These are phyloP conservation scores for Agrenia bidenticulata DNA, from an alignment of 2,888 invertebrate genomes.

Conservation along the genomic window DNA sequence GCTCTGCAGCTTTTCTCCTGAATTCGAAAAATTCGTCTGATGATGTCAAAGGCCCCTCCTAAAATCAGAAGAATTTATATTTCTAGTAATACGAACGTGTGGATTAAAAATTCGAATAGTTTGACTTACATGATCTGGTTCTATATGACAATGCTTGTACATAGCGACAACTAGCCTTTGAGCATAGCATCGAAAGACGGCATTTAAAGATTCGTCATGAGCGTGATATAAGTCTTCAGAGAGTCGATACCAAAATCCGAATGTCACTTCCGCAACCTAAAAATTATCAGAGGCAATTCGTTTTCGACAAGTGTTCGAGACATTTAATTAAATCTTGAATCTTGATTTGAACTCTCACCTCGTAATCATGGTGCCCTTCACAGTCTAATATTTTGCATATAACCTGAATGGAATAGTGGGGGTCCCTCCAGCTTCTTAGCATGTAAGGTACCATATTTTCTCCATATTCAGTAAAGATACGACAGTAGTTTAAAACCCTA, in stretches of 20 bases:
- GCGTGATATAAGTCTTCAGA: constrained; percentile 91
- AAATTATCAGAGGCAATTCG: constrained; percentile 27
- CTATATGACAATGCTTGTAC: constrained; percentile 92
- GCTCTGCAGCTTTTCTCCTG: constrained; percentile 81
- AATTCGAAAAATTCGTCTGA: constrained; percentile 83
- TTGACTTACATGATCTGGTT: constrained; percentile 76
- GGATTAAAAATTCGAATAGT: neutral
- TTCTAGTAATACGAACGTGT: neutral
- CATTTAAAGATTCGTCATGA: constrained; percentile 76
- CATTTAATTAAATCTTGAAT: neutral
- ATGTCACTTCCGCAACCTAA: constrained; percentile 79
- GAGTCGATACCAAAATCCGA: constrained; percentile 85
- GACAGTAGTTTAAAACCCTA: constrained; percentile 84
- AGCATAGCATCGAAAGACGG: constrained; percentile 83
- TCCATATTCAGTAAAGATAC: constrained; percentile 90
- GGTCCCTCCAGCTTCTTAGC: constrained; percentile 64
- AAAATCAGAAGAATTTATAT: constrained; percentile 38
- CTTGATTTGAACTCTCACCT: constrained; percentile 63
- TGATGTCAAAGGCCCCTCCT: constrained; percentile 77
- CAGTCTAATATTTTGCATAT: constrained; percentile 87
- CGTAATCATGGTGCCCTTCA: constrained; percentile 96
- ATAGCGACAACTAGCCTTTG: constrained; percentile 86
- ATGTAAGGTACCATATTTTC: constrained; percentile 88
- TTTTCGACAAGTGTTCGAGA: neutral
- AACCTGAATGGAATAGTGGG: constrained; percentile 77